phyloP scores from a whole-genome alignment of 1,140 invertebrate species.

The Tribolium castaneum region DNA sequence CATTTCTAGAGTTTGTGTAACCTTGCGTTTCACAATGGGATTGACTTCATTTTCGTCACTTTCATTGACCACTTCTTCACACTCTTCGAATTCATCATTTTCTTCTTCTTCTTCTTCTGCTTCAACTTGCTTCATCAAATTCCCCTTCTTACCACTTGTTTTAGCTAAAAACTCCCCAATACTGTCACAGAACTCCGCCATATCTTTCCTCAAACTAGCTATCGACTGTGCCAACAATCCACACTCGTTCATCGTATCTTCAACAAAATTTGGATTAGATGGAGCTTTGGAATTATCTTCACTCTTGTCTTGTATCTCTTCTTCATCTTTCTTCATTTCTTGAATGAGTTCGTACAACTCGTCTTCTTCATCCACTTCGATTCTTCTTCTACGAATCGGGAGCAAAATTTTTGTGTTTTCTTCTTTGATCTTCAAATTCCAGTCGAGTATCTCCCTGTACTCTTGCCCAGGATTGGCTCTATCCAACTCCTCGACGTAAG shows the following conservation, averaged over 20 bases:
- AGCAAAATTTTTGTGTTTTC: conserved; percentile 50
- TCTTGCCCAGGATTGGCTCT: background rate
- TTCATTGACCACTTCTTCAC: background rate
- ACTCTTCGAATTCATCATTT: background rate
- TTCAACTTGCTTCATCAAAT: background rate
- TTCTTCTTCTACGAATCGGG: conserved; percentile 40
- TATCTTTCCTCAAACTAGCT: conserved; percentile 52
- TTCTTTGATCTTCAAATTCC: conserved; percentile 47
- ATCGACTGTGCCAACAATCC: conserved; percentile 50
- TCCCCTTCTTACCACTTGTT: conserved; percentile 15
- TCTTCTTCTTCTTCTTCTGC: background rate
- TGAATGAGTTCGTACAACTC: conserved; percentile 45
- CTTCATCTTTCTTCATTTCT: conserved; percentile 43
- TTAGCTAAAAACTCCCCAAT: conserved; percentile 54
- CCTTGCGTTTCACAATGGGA: conserved; percentile 42
- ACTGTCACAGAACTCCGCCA: conserved; percentile 49
- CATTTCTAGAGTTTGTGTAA: conserved; percentile 58
- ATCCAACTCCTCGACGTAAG: conserved; percentile 9
- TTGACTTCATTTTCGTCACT: background rate
- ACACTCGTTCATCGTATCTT: conserved; percentile 42
- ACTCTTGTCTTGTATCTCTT: conserved; percentile 42
- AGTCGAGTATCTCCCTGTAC: conserved; percentile 51
- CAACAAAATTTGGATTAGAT: background rate
- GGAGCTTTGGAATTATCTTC: conserved; percentile 42
- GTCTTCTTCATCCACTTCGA: conserved; percentile 35